Conservation (phyloP, 2,888 invertebrate genomes). For the Erebia ligea region DNA sequence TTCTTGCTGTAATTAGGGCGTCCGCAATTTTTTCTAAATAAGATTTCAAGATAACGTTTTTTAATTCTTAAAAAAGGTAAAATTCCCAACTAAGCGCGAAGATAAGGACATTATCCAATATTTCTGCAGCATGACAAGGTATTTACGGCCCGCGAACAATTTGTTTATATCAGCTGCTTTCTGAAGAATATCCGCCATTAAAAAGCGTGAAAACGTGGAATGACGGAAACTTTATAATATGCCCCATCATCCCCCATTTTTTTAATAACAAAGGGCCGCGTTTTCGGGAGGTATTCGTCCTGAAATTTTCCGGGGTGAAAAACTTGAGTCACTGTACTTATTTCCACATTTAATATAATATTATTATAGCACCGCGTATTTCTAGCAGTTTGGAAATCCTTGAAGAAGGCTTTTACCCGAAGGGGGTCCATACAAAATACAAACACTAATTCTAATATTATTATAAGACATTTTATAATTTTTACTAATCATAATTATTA, state of each 20-base stretch:
- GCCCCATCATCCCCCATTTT: conserved; percentile 33
- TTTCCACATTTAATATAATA: neutral
- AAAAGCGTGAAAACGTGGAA: conserved; percentile 30
- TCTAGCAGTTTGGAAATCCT: no score
- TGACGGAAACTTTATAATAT: conserved; percentile 38
- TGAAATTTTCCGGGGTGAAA: neutral
- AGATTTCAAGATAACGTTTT: neutral
- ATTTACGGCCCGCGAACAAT: conserved; percentile 11
- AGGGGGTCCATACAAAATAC: no score
- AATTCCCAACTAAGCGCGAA: neutral
- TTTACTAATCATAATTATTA: no score
- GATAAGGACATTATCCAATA: neutral
- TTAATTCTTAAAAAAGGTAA: neutral
- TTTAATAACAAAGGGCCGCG: conserved; percentile 33
- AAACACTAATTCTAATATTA: no score
- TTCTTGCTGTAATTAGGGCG: no score
- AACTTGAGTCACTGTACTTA: neutral
- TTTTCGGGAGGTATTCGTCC: neutral
- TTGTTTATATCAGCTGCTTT: conserved; percentile 16
- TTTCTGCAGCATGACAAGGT: conserved; percentile 1
- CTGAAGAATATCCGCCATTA: conserved; percentile 29
- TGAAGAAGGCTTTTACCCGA: no score
- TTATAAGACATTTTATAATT: no score
- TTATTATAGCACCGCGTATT: no score
- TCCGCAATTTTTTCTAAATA: neutral